Conservation (phyloP, 2,888 invertebrate genomes). For the Callimorpha dominula region DNA sequence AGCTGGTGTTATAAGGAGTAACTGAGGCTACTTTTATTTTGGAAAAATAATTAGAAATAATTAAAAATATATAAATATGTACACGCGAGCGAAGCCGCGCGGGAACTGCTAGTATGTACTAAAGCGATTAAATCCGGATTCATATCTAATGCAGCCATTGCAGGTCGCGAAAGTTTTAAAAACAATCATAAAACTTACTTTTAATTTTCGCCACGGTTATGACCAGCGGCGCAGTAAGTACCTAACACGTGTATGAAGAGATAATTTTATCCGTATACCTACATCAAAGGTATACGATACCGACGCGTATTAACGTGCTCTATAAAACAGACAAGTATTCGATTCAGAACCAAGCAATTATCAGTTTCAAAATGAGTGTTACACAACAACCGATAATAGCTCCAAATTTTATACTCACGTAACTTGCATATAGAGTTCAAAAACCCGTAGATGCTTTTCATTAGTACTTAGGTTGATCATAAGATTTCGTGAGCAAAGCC, state of each 20-base stretch:
- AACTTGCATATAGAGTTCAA: conserved; percentile 47
- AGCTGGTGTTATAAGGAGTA: too few species aligned
- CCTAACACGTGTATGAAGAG: not conserved
- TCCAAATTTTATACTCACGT: conserved; percentile 50
- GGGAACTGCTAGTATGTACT: not conserved
- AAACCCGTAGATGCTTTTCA: conserved; percentile 49
- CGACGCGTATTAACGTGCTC: conserved; percentile 42
- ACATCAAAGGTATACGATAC: conserved; percentile 9
- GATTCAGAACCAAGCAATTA: conserved; percentile 69
- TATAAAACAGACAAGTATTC: conserved; percentile 70
- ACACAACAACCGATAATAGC: conserved; percentile 62
- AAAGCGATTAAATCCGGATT: not conserved
- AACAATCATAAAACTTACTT: not conserved
- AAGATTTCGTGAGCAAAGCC: conserved; percentile 57
- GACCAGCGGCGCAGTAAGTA: not conserved
- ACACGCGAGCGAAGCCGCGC: too few species aligned
- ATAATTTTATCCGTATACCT: not conserved
- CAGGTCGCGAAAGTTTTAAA: not conserved
- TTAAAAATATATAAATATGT: too few species aligned
- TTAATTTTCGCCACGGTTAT: not conserved
- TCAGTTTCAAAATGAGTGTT: conserved; percentile 63
- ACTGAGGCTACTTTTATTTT: too few species aligned
- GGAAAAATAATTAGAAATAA: too few species aligned
- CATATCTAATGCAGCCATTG: not conserved
- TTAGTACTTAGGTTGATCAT: conserved; percentile 30